Conservation (phyloP, 2,797 vertebrate species). For the Danio kyathit region DNA sequence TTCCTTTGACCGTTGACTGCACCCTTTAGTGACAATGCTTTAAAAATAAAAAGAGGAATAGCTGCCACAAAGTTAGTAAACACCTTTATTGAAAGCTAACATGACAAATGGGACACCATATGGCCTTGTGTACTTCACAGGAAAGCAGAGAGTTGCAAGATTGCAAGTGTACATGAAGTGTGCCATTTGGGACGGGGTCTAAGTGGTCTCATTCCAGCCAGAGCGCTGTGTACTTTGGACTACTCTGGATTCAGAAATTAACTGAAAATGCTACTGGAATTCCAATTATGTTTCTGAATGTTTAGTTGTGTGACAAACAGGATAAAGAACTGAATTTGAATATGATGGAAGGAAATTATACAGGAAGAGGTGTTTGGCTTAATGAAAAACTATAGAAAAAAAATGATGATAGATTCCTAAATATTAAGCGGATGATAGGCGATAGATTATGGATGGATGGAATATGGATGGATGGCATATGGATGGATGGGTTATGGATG, state of each 20-base stretch:
- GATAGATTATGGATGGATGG: not conserved
- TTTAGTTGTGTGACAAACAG: not conserved
- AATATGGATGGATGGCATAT: not conserved
- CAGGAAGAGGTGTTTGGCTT: too few relatives aligned
- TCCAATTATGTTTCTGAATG: not conserved
- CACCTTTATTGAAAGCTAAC: not conserved
- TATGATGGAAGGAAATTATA: not conserved
- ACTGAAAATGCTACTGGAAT: not conserved
- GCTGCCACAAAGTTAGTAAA: not conserved
- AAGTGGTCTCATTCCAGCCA: not conserved
- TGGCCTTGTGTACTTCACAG: not conserved
- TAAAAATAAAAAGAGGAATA: not conserved
- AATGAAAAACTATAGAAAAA: not conserved
- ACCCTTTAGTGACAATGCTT: not conserved
- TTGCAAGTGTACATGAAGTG: not conserved
- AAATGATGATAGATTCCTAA: too few relatives aligned
- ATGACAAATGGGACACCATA: conserved; percentile 12
- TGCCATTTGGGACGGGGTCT: not conserved
- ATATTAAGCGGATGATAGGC: too few relatives aligned
- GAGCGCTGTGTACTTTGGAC: not conserved
- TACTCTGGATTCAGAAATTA: not conserved
- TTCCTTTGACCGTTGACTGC: not conserved
- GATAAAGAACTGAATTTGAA: not conserved
- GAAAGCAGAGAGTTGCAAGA: not conserved
- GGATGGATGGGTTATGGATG: not conserved